Base-by-base conservation (phyloP, 2,797 vertebrate genomes). In the Acanthiza pusilla region DNA sequence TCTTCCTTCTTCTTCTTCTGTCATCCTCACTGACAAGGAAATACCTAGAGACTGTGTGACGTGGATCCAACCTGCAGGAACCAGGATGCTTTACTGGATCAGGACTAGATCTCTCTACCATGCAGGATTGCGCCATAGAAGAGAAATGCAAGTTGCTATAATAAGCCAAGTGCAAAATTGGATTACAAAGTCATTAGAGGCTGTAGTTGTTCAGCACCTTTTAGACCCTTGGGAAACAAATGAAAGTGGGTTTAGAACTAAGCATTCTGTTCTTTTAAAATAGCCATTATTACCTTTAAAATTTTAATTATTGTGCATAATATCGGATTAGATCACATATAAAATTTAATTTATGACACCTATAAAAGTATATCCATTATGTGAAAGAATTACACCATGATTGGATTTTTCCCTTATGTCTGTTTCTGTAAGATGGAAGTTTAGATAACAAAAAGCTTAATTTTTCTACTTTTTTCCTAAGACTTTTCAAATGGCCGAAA, bases 161-260 rank as follows among this genome's bases (percentile, higher is more conserved):
- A 84, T 79, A 94, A 94, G 43, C 71, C 83, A 84, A 88, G 81
- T 89, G 54, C 78, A 92, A 92, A 97, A 95, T 80, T 87, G 81
- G 85, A 93, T 91, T 95, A 79, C 53, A 23, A 62, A 95, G 85
- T 91, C 81, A 65, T 94, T 88, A 94, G 60, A 84, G 70, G 63
- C 57, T 90, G 20, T 48, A 90, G 70, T 63, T 93, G 27, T 79
- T 93, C 74, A 78, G 75, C 51, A 85, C 86, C 75, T 89, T 94
- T 93, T 76, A 93, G 76, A 36, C 36, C 11, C 48, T 76, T 90
- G 79, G 66, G 77, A 89, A 91, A 89, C 45, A 91, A 87, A 74
- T 61, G n/a, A 67, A 76, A 77, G 47, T 65, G 16, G 40, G 17
- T 88, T 95, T 89, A 80, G 55, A 89, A 47, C 23, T 40, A 87